These are phyloP conservation scores for Tamias sibiricus DNA, from an alignment of 2,113 vertebrate genomes.

Conservation along the genomic window DNA sequence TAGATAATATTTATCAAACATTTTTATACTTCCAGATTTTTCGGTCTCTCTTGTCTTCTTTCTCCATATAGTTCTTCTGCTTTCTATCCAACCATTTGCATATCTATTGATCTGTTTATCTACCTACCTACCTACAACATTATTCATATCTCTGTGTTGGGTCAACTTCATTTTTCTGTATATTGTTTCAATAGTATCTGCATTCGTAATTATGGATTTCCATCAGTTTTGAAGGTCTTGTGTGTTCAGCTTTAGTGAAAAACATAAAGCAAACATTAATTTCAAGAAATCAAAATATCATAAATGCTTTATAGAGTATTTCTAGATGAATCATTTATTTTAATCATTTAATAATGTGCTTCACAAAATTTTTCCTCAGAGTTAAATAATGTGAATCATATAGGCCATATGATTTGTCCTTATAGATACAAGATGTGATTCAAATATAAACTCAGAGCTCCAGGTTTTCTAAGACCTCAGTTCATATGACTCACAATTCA, in stretches of 20 bases:
- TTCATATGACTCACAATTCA: background rate
- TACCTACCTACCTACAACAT: background rate
- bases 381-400: background rate
- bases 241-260: background rate
- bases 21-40: background rate
- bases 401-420: background rate
- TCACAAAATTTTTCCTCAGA: background rate
- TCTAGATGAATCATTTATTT: background rate
- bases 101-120: background rate
- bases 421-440: background rate
- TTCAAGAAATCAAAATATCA: background rate
- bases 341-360: background rate
- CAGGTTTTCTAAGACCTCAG: background rate
- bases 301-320: background rate
- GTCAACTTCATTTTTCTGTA: background rate
- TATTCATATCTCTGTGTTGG: background rate
- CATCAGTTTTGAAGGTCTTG: background rate
- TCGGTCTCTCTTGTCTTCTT: background rate
- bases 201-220: background rate
- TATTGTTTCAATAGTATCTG: background rate
- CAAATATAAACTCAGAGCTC: background rate
- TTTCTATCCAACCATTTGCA: background rate
- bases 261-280: background rate
- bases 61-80: background rate
- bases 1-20: background rate